These are phyloP conservation scores for Lepidurus arcticus DNA, from an alignment of 1,140 invertebrate genomes.

Conservation along the genomic window DNA sequence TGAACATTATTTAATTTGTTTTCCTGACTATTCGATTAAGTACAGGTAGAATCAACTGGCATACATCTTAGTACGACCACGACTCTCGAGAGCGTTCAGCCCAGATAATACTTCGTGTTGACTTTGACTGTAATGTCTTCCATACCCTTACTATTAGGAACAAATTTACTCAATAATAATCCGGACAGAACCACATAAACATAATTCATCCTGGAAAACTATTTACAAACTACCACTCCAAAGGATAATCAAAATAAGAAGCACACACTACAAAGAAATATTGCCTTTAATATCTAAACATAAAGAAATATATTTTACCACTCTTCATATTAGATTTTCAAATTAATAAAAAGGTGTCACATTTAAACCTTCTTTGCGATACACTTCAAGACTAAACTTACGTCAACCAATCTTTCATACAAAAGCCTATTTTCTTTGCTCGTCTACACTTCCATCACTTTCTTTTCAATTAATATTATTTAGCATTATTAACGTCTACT, in stretches of 20 bases:
- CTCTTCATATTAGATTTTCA: not conserved
- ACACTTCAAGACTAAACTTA: not conserved
- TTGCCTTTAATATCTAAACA: not conserved
- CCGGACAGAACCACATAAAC: too few species aligned
- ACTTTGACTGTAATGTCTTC: too few species aligned
- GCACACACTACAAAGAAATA: not conserved
- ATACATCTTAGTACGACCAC: too few species aligned
- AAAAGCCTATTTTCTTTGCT: not conserved
- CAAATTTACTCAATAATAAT: too few species aligned
- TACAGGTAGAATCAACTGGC: too few species aligned
- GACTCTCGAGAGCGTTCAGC: too few species aligned
- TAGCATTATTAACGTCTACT: not conserved
- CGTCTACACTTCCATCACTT: not conserved
- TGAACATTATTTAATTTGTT: too few species aligned
- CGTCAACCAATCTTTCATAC: not conserved
- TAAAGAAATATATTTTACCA: not conserved
- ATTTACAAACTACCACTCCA: not conserved
- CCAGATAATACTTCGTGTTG: too few species aligned
- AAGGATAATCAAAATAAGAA: conserved; percentile 7
- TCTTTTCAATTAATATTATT: not conserved
- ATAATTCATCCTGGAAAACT: too few species aligned
- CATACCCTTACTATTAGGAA: too few species aligned
- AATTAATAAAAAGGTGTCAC: not conserved
- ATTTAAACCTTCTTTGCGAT: not conserved
- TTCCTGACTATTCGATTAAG: too few species aligned